Evolutionary conservation across 2,113 vertebrate genomes (phyloP).

Genomic region (Parus major): DNA sequence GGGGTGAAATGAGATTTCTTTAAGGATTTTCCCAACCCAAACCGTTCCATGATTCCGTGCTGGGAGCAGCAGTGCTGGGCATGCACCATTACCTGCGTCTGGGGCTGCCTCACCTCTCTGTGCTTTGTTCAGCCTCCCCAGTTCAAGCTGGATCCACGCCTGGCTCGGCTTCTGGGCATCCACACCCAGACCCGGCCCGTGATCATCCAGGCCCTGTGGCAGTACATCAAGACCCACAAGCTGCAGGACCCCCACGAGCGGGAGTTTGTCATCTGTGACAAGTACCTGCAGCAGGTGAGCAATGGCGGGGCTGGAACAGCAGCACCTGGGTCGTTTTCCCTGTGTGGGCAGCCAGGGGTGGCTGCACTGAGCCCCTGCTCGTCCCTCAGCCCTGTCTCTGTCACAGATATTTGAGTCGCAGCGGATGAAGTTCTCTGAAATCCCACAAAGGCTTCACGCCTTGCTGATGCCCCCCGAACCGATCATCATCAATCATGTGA

Average conservation of each 20-base stretch:
- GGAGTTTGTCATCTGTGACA: conserved; percentile 90
- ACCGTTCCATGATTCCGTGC: neutral
- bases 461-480: conserved; percentile 99
- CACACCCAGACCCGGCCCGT: conserved; percentile 89
- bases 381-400: neutral
- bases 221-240: conserved; percentile 92
- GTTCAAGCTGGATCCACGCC: conserved; percentile 87
- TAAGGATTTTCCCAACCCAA: neutral
- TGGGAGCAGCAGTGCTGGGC: neutral
- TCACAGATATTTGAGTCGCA: conserved; percentile 87
- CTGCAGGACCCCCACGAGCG: conserved; percentile 90
- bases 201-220: conserved; percentile 91
- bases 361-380: neutral
- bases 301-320: neutral
- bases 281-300: conserved; percentile 88
- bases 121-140: conserved; percentile 76
- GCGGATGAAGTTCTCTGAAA: conserved; percentile 90
- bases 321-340: rapidly evolving
- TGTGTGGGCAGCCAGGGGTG: rapidly evolving
- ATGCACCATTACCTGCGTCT: rapidly evolving
- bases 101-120: neutral
- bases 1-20: neutral
- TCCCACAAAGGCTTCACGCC: conserved; percentile 89
- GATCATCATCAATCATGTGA: conserved; percentile 98
- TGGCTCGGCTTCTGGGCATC: conserved; percentile 88